phyloP scores from a whole-genome alignment of 2,797 vertebrate species.

The Lerista edwardsae region DNA sequence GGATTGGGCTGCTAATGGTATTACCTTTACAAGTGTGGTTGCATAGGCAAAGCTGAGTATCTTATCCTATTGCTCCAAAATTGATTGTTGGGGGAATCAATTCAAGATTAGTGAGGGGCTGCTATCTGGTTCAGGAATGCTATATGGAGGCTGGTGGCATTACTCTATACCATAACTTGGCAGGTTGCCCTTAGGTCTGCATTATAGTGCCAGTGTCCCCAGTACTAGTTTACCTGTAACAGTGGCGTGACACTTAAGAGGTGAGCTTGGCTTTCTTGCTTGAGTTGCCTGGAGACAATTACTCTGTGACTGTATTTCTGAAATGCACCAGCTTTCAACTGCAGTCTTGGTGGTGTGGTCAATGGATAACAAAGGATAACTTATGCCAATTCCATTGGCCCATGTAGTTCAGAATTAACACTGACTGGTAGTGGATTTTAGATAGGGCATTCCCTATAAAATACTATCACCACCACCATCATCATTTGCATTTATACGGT shows the following conservation, averaged over 20 bases:
- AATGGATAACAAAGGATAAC: no score
- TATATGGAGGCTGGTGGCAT: neutral
- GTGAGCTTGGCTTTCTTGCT: neutral
- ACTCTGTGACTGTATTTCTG: neutral
- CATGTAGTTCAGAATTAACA: no score
- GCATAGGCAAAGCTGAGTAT: neutral
- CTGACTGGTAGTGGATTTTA: no score
- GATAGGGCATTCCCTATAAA: no score
- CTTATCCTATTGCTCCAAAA: neutral
- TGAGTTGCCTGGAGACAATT: neutral
- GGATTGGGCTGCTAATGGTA: no score
- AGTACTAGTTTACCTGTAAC: neutral
- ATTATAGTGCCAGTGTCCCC: neutral
- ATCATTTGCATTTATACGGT: no score
- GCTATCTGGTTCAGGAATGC: neutral
- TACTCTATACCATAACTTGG: neutral
- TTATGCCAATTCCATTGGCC: neutral
- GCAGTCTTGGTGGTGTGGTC: neutral
- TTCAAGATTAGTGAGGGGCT: neutral
- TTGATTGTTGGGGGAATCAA: neutral
- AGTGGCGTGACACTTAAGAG: neutral
- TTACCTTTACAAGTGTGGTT: neutral
- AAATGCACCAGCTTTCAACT: neutral
- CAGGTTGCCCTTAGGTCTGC: neutral
- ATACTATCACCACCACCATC: no score